Base-by-base conservation (phyloP, 2,113 vertebrate species). In the Ramphastos sulfuratus region DNA sequence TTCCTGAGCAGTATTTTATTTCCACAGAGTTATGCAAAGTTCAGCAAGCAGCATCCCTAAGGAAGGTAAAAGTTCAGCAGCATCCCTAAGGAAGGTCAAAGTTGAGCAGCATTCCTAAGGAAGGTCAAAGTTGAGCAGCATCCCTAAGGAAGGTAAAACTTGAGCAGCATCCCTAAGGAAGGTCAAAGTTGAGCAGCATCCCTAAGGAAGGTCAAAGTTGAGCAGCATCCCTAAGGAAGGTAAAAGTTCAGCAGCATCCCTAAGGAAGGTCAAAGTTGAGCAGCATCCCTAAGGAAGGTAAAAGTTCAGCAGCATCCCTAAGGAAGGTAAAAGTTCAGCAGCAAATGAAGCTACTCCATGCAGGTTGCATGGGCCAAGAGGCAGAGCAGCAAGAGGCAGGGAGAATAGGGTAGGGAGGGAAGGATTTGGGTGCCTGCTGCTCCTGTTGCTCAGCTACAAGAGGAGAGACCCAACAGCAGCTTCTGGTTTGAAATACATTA, bases 301-400 rank as follows among this genome's bases (percentile, higher is more conserved):
- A 9, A 39, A 39, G 9, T 39, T 39, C 9, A 39, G 37, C 37
- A 39, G 37, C 37, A 39, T 39, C 37, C 37, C 37, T 39, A 39
- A 39, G 37, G 37, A 39, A 39, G 37, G 46, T 7, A 27, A n/a
- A 77, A 54, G 15, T 35, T 16, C 9, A 5, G 3, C n/a, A 7
- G 54, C 2, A 48, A 20, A 28, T 2, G 5, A 33, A 20, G 65
- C 1, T 2, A n/a, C 9, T 27, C 39, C 1, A 0, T n/a, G 59
- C 35, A 37, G 65, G 30, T 2, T 55, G 28, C 50, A 54, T 39
- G 31, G 27, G 37, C 44, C 30, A 59, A 42, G 42, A 56, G 59
- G 15, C 25, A 24, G 2, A 8, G 42, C 18, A 50, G 66, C 16
- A 42, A 44, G 21, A 31, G 18, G 33, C 12, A 52, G 60, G 30